phyloP scores from a whole-genome alignment of 2,113 vertebrate species.

The Phrynosoma platyrhinos region DNA sequence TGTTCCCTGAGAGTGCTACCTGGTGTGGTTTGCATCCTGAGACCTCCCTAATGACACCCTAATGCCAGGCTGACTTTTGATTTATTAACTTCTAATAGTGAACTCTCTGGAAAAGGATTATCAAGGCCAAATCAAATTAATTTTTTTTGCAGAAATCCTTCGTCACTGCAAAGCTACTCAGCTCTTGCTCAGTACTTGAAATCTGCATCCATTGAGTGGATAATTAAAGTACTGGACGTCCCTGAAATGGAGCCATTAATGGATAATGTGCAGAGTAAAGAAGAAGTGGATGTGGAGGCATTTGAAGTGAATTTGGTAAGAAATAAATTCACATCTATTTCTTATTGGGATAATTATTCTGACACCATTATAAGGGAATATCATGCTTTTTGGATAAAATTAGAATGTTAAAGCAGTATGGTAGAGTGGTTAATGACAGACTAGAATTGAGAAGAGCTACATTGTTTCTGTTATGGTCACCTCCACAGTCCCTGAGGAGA shows the following conservation, averaged over 20 bases:
- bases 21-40: too few relatives aligned
- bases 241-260: slow-evolving; percentile 21
- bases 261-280: not conserved
- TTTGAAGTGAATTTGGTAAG: not conserved
- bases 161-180: not conserved
- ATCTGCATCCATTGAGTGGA: slow-evolving; percentile 10
- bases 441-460: not conserved
- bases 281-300: not conserved
- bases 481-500: not conserved
- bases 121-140: slow-evolving; percentile 27
- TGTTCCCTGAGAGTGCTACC: too few relatives aligned
- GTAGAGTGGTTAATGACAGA: not conserved
- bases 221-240: slow-evolving; percentile 19
- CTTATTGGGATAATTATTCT: not conserved
- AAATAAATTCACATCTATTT: not conserved
- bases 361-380: not conserved
- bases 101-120: slow-evolving; percentile 10
- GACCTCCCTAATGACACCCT: too few relatives aligned
- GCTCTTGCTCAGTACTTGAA: slow-evolving; percentile 12
- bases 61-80: not conserved
- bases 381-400: not conserved
- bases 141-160: slow-evolving; percentile 3
- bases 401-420: not conserved
- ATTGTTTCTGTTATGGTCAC: too few relatives aligned
- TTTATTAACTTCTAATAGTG: slow-evolving; percentile 15